phyloP scores from a whole-genome alignment of 2,113 vertebrate species.

The Rhipidura dahli region DNA sequence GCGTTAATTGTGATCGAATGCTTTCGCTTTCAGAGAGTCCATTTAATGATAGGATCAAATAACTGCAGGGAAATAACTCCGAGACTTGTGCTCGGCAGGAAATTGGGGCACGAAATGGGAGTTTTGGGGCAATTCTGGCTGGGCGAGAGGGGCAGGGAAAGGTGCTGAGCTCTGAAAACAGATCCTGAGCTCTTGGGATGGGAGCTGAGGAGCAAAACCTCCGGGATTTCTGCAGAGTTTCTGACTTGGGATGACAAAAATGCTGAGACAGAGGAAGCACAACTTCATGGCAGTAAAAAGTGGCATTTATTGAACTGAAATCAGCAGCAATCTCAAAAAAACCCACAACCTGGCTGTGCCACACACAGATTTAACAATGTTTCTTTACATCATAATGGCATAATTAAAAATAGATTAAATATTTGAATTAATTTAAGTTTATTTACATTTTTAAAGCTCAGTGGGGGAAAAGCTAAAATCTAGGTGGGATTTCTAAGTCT shows the following conservation, averaged over 20 bases:
- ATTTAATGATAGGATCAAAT: neutral
- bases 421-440: neutral
- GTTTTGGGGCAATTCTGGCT: neutral
- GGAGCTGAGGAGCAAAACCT: neutral
- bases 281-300: neutral
- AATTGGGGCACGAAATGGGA: accelerated
- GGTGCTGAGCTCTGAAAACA: neutral
- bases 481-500: neutral
- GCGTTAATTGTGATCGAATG: neutral
- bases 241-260: neutral
- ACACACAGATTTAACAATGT: accelerated
- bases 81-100: neutral
- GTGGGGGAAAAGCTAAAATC: neutral
- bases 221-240: neutral
- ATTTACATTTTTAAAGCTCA: neutral
- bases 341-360: neutral
- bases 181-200: neutral
- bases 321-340: neutral
- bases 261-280: neutral
- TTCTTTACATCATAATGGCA: neutral
- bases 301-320: neutral
- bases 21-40: neutral
- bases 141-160: neutral
- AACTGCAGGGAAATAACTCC: neutral
- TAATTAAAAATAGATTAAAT: neutral